These are phyloP conservation scores for Bos javanicus DNA, from an alignment of 2,113 vertebrate genomes.

Conservation along the genomic window DNA sequence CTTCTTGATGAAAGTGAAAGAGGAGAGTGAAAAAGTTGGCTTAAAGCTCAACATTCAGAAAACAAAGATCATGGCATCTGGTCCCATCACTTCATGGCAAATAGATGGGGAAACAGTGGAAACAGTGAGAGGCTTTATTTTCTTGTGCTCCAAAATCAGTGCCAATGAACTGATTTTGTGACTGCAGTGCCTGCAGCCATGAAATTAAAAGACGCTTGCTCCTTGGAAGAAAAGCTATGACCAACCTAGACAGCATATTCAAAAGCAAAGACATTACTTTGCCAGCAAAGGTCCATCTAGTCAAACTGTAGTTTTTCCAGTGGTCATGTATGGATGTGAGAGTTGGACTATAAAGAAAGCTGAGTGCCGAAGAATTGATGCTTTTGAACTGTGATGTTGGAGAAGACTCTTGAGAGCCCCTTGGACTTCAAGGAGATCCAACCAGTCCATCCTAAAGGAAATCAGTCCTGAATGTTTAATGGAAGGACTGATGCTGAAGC, in stretches of 20 bases:
- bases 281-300: not conserved
- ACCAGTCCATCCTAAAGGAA: not conserved
- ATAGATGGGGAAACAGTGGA: not conserved
- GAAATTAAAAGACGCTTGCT: not conserved
- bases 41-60: not conserved
- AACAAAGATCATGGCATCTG: not conserved
- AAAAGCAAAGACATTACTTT: not conserved
- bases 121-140: not conserved
- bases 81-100: not conserved
- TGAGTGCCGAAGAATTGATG: not conserved
- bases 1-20: not conserved
- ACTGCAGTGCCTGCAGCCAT: not conserved
- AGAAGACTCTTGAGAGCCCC: not conserved
- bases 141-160: not conserved
- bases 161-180: too few relatives aligned
- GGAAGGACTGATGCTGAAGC: not conserved
- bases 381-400: not conserved
- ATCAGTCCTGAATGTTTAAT: not conserved
- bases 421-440: not conserved
- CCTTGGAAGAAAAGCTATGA: not conserved
- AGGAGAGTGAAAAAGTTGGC: not conserved
- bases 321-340: not conserved
- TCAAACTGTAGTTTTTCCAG: not conserved
- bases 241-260: not conserved
- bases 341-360: not conserved